These are phyloP conservation scores for Sarcophaga bullata DNA, from an alignment of 1,140 invertebrate species.

Conservation along the genomic window DNA sequence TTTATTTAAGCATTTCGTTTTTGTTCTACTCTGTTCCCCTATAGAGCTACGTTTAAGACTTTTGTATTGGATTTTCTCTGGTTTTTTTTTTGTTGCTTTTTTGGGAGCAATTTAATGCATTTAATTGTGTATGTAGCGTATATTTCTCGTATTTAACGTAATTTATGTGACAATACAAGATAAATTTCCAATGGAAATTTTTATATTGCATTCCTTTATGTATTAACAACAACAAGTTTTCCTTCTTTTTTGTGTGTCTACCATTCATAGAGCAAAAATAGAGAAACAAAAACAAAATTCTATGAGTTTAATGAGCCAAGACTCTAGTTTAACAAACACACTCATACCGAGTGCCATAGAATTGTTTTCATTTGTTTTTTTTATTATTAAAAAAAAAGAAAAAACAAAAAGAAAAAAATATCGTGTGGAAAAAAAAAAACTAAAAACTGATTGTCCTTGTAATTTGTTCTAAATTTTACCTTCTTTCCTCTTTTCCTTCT, in stretches of 20 bases:
- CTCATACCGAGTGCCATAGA: too few relatives aligned
- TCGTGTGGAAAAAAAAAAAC: neutral
- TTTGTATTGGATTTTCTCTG: neutral
- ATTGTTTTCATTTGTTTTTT: too few relatives aligned
- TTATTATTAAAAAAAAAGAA: too few relatives aligned
- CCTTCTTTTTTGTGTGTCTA: neutral
- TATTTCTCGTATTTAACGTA: constrained; percentile 30
- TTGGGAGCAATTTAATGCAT: neutral
- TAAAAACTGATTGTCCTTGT: constrained; percentile 1
- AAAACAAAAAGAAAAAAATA: neutral
- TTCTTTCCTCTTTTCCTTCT: too few relatives aligned
- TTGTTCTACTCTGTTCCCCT: too few relatives aligned
- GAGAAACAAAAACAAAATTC: neutral
- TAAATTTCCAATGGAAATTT: constrained; percentile 35
- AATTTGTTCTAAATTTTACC: neutral
- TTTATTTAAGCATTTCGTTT: constrained; percentile 29
- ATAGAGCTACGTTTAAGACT: neutral
- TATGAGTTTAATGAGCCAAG: constrained; percentile 21
- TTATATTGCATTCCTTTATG: constrained; percentile 19
- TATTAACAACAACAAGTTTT: neutral
- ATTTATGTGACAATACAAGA: constrained; percentile 42
- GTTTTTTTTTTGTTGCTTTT: neutral
- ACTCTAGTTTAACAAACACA: neutral
- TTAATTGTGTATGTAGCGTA: constrained; percentile 25
- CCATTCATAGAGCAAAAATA: neutral